Conservation (phyloP, 2,888 invertebrate species). For the Siphlonurus alternatus region DNA sequence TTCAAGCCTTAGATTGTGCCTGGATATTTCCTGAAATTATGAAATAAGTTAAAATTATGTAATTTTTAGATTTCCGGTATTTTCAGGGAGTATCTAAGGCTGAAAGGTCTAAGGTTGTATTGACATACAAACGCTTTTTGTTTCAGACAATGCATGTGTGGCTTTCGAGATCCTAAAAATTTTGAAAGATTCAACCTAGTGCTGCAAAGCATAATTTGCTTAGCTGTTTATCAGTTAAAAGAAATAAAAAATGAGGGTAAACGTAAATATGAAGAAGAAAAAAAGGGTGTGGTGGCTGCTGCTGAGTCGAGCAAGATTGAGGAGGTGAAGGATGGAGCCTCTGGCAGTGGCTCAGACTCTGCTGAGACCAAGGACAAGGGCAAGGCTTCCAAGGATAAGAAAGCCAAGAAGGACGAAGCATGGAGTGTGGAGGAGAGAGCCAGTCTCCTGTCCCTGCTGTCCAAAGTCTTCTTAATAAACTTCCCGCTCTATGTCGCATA, state of each 20-base stretch:
- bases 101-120: no score
- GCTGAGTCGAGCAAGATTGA: slow-evolving; percentile 19
- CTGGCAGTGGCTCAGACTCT: slow-evolving; percentile 20
- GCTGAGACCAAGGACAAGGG: slow-evolving; percentile 20
- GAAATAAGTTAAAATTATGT: no score
- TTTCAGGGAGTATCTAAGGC: no score
- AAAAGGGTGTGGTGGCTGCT: slow-evolving; percentile 19
- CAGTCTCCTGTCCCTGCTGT: slow-evolving; percentile 70
- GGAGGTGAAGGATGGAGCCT: slow-evolving; percentile 19
- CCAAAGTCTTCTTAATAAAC: slow-evolving; percentile 75
- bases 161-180: slow-evolving; percentile 82
- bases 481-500: slow-evolving; percentile 79
- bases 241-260: slow-evolving; percentile 36
- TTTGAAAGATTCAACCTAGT: slow-evolving; percentile 80
- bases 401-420: slow-evolving; percentile 20
- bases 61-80: no score
- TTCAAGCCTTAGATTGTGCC: no score
- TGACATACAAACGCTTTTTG: no score
- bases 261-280: slow-evolving; percentile 1
- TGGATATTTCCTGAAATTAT: no score
- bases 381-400: slow-evolving; percentile 21
- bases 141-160: slow-evolving; percentile 89
- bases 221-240: slow-evolving; percentile 69
- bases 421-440: slow-evolving; percentile 77
- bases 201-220: slow-evolving; percentile 70